Evolutionary conservation across 2,888 invertebrate species (phyloP).

Genomic region (Aleiodes leptofemur): DNA sequence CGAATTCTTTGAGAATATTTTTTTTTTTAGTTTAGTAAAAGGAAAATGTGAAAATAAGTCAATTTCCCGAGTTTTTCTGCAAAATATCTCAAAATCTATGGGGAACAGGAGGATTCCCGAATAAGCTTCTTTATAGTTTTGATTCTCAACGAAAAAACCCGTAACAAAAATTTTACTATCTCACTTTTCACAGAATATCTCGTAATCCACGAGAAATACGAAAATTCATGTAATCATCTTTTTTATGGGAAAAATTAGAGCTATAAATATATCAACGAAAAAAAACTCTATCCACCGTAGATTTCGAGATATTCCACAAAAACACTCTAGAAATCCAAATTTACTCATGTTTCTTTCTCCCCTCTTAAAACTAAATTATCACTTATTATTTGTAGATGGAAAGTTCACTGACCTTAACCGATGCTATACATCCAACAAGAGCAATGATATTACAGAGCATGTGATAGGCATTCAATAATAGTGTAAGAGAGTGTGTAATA

Average conservation of each 20-base stretch:
- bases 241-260: no score
- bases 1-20: no score
- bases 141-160: no score
- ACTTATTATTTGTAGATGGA: not conserved
- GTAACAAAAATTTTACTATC: no score
- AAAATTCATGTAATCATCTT: not conserved
- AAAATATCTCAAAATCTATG: no score
- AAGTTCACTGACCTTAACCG: conserved; percentile 81
- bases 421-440: conserved; percentile 86
- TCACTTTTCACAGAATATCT: no score
- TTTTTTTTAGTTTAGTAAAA: no score
- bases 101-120: no score
- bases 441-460: conserved; percentile 95
- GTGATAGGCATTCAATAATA: conserved; percentile 95
- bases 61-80: no score
- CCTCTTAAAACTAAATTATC: conserved; percentile 3
- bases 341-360: conserved; percentile 1
- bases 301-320: no score
- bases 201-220: not conserved
- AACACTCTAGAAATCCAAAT: not conserved
- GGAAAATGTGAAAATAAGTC: no score
- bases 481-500: conserved; percentile 92
- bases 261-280: not conserved
- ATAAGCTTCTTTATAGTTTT: no score
- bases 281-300: not conserved